Base-by-base conservation (phyloP, 2,888 invertebrate species). In the Monoplex corrugatus region DNA sequence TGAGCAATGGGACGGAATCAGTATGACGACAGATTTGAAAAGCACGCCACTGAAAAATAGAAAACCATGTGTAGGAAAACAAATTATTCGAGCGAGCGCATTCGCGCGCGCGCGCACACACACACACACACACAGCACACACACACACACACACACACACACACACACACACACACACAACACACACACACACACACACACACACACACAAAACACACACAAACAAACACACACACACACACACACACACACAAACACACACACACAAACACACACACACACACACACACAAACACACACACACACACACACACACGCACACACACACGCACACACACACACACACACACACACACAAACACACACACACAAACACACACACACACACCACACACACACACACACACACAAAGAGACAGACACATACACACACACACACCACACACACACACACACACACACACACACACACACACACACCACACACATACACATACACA, bases 401-500 rank as follows among this genome's bases (percentile, higher is more conserved):
- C 68, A 68, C 68, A 68, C 68, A n/a, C 68, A 68, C 68, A n/a
- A 1, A 68, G 28, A 28, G 28, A 63, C 63, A 63, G 28, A 68
- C 68, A 68, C 68, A 28, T n/a, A 68, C 68, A 28, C 68, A 68
- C 68, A 68, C 68, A 28, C 68, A 68, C 68, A 28, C 68, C 68
- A 68, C 68, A 68, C 68, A 68, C 68, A 68, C 68, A 68, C 68
- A 68, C 5, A 68, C 68, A 68, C 68, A 68, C 68, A 68, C 68
- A 68, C 68, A 1, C 68, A 1, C 5, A 1, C 0, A 28, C 28
- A 1, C 68, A 0, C 68, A 3, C 68, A 1, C 68, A 28, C 68
- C 68, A 1, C 68, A n/a, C n/a, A n/a, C n/a, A n/a, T n/a, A n/a
- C n/a, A n/a, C n/a, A n/a, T n/a, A n/a, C n/a, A n/a, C n/a, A n/a